Conservation (phyloP, 2,888 invertebrate species). For the Hylaea fasciaria region DNA sequence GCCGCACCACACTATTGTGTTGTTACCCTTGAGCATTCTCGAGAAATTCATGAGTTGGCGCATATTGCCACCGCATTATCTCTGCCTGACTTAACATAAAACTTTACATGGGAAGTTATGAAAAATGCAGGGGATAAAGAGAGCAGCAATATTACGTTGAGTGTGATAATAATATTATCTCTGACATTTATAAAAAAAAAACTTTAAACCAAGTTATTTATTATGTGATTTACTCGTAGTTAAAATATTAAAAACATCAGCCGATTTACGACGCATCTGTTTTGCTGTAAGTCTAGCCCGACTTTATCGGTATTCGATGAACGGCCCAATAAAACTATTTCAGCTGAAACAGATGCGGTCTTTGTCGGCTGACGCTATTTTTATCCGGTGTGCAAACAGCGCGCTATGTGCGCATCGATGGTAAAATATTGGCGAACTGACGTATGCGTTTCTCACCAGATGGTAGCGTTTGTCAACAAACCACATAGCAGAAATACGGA, state of each 20-base stretch:
- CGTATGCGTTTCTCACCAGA: slow-evolving; percentile 4
- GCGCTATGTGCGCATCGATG: slow-evolving; percentile 5
- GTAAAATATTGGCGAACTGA: slow-evolving; percentile 17
- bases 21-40: slow-evolving; percentile 32
- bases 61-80: slow-evolving; percentile 13
- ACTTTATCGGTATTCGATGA: slow-evolving; percentile 23
- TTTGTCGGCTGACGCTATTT: slow-evolving; percentile 25
- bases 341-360: slow-evolving; percentile 20
- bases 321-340: slow-evolving; percentile 29
- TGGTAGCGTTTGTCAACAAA: neutral
- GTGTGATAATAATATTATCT: too few species aligned
- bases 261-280: slow-evolving; percentile 30
- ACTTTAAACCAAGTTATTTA: too few species aligned
- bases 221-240: too few species aligned
- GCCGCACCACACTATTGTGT: too few species aligned
- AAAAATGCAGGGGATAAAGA: neutral
- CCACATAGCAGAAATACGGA: too few species aligned
- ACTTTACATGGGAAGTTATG: too few species aligned
- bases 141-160: too few species aligned
- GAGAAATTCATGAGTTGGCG: slow-evolving; percentile 48
- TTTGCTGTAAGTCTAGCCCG: slow-evolving; percentile 10
- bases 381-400: slow-evolving; percentile 11
- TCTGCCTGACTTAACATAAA: too few species aligned
- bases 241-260: too few species aligned
- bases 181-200: too few species aligned